Evolutionary conservation across 2,113 vertebrate genomes (phyloP).

Genomic region (Patagioenas fasciata): DNA sequence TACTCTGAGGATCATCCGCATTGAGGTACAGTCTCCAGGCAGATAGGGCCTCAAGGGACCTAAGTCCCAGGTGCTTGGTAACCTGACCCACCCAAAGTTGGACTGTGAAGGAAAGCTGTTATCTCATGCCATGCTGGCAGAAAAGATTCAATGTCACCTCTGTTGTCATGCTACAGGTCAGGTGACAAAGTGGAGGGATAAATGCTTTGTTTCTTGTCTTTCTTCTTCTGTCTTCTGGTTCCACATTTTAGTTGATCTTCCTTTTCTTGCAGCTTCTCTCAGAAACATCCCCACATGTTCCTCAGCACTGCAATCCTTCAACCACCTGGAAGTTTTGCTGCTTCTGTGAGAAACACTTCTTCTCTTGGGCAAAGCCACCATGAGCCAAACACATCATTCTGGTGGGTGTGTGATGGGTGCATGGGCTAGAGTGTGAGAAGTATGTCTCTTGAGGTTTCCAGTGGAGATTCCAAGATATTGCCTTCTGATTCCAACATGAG

Average conservation of each 20-base stretch:
- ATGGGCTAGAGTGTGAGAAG: background rate
- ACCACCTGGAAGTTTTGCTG: background rate
- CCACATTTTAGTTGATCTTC: background rate
- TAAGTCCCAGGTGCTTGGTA: background rate
- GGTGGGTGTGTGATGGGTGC: accelerated
- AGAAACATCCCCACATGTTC: accelerated
- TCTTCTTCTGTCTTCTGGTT: background rate
- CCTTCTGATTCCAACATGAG: background rate
- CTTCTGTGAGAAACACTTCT: background rate
- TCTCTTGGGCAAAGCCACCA: background rate
- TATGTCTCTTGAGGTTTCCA: background rate
- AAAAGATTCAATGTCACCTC: background rate
- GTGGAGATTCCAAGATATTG: background rate
- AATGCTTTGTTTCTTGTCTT: background rate
- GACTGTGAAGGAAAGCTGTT: background rate
- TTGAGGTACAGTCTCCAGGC: background rate
- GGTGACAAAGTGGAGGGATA: background rate
- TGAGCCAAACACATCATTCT: accelerated
- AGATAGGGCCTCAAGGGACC: background rate
- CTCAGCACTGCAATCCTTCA: background rate
- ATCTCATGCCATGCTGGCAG: accelerated
- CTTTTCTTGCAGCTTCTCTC: background rate
- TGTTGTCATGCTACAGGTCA: background rate
- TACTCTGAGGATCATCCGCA: background rate
- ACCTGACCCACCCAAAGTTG: background rate